Evolutionary conservation across 2,888 invertebrate genomes (phyloP).

Genomic region (Acrocera orbiculus): DNA sequence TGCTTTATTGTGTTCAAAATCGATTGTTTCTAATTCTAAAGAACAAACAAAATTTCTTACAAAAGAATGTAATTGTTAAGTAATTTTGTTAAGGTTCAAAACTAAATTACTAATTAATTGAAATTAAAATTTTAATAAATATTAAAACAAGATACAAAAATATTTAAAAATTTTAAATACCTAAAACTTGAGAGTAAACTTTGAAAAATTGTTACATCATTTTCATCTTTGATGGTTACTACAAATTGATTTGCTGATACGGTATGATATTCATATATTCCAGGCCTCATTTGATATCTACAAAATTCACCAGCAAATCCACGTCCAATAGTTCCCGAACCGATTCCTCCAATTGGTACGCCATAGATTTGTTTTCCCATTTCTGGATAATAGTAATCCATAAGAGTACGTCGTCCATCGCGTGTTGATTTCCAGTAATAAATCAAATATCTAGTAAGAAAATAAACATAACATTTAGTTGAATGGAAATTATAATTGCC

Average conservation of each 20-base stretch:
- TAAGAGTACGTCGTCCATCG: conserved; percentile 49
- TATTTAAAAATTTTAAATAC: conserved; percentile 34
- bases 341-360: conserved; percentile 71
- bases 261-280: conserved; percentile 69
- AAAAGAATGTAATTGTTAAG: too few relatives aligned
- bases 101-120: too few relatives aligned
- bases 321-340: conserved; percentile 58
- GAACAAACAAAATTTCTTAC: too few relatives aligned
- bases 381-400: conserved; percentile 58
- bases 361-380: conserved; percentile 73
- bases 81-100: too few relatives aligned
- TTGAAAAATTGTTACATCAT: conserved; percentile 53
- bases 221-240: conserved; percentile 57
- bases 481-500: too few relatives aligned
- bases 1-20: too few relatives aligned
- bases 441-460: conserved; percentile 59
- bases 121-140: too few relatives aligned
- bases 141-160: background rate
- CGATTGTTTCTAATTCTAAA: too few relatives aligned
- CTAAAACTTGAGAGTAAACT: conserved; percentile 58
- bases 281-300: conserved; percentile 75
- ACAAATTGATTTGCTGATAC: conserved; percentile 82
- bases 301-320: conserved; percentile 89
- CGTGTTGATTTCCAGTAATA: conserved; percentile 48
- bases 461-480: too few relatives aligned